Percentiles rank a stretch among this genome's conserved stretches.
phyloP scores from a whole-genome alignment of 2,888 invertebrate species.

The Drosophila flavopinicola region DNA sequence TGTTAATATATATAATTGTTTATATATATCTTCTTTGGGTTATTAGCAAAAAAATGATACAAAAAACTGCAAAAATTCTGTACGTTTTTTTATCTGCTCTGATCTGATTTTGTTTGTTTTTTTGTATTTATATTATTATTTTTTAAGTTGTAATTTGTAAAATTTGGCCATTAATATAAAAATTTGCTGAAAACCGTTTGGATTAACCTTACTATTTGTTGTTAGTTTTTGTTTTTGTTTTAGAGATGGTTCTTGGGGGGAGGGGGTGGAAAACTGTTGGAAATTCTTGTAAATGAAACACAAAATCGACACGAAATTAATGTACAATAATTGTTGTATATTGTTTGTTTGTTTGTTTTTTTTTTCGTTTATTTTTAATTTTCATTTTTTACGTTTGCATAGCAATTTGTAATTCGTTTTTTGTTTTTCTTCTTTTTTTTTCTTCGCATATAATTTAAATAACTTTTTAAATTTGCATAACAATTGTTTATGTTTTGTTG shows the following conservation, averaged over 20 bases:
- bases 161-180: conserved; percentile 78
- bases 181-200: conserved; percentile 75
- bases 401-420: conserved; percentile 62
- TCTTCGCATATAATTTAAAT: conserved; percentile 60
- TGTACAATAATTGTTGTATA: conserved; percentile 58
- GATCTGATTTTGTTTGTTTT: conserved; percentile 6
- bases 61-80: conserved; percentile 56
- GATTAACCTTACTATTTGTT: conserved; percentile 62
- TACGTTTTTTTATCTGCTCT: conserved; percentile 15
- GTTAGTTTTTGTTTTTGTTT: conserved; percentile 21
- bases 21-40: conserved; percentile 66
- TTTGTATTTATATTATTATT: conserved; percentile 30
- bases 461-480: conserved; percentile 71
- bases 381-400: conserved; percentile 51
- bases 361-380: conserved; percentile 22
- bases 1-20: conserved; percentile 6
- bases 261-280: neutral
- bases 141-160: conserved; percentile 54
- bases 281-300: conserved; percentile 56
- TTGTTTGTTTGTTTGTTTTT: conserved; percentile 36
- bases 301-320: conserved; percentile 50
- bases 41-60: conserved; percentile 73
- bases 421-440: conserved; percentile 30
- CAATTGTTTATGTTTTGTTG: conserved; percentile 59
- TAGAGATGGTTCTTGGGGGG: conserved; percentile 33